Percentiles rank a stretch among this genome's conserved stretches.
These are phyloP conservation scores for Chlorospingus flavigularis DNA, from an alignment of 2,797 vertebrate species.

Conservation along the genomic window DNA sequence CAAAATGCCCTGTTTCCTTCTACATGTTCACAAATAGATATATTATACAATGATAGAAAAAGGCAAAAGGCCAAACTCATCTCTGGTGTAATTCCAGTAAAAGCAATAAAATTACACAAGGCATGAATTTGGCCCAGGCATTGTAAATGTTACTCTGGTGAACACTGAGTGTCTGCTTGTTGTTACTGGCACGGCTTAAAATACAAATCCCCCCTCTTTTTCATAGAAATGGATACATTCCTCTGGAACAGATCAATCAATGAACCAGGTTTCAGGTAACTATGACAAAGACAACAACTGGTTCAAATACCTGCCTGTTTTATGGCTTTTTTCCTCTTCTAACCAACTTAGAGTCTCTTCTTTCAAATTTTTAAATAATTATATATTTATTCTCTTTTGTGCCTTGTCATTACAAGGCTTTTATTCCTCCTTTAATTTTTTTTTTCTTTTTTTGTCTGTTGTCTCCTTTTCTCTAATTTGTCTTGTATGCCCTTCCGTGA, in stretches of 20 bases:
- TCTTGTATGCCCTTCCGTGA: conserved; percentile 65
- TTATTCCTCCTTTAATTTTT: not conserved
- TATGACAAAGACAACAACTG: conserved; percentile 1
- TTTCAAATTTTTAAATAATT: conserved; percentile 9
- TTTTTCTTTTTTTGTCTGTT: not conserved
- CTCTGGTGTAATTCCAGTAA: conserved; percentile 68
- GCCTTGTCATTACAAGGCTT: not conserved
- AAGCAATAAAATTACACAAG: conserved; percentile 70
- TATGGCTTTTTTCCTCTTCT: not conserved
- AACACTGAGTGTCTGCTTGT: conserved; percentile 53
- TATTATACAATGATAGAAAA: conserved; percentile 61
- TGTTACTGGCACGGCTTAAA: conserved; percentile 42
- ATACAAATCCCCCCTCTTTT: conserved; percentile 35
- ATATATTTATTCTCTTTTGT: not conserved
- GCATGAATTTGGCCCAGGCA: conserved; percentile 69
- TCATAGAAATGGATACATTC: conserved; percentile 20
- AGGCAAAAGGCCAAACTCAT: conserved; percentile 56
- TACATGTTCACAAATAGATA: conserved; percentile 50
- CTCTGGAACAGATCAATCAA: conserved; percentile 59
- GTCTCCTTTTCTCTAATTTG: conserved; percentile 67
- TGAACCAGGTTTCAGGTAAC: conserved; percentile 64
- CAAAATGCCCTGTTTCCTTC: conserved; percentile 31
- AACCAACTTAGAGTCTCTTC: not conserved
- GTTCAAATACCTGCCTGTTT: not conserved
- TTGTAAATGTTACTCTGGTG: conserved; percentile 59